Percentiles rank a stretch among this genome's conserved stretches.
phyloP scores from a whole-genome alignment of 2,888 invertebrate species.

The Diaphora mendica region DNA sequence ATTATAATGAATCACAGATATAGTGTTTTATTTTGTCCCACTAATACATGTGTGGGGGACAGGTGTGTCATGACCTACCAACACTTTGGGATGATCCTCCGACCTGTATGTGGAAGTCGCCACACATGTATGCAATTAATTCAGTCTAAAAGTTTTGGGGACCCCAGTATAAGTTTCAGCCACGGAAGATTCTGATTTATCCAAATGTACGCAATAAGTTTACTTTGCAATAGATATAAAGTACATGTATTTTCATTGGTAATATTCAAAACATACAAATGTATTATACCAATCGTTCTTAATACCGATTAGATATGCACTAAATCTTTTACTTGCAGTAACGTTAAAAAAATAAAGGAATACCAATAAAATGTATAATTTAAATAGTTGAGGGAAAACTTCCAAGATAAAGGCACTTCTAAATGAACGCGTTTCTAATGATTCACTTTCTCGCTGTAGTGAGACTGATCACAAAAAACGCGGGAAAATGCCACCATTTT shows the following conservation, averaged over 20 bases:
- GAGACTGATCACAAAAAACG: slow-evolving; percentile 64
- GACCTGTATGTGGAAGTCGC: no score
- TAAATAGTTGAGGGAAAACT: slow-evolving; percentile 41
- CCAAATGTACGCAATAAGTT: neutral
- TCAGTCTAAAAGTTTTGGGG: neutral
- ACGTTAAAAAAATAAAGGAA: neutral
- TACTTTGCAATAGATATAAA: neutral
- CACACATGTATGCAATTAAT: neutral
- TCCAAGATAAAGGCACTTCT: slow-evolving; percentile 51
- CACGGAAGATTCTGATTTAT: neutral
- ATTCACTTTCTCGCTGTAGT: slow-evolving; percentile 70
- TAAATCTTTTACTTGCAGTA: neutral
- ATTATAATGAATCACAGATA: neutral
- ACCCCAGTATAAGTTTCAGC: neutral
- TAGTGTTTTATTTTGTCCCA: neutral
- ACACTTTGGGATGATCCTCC: no score
- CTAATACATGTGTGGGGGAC: neutral
- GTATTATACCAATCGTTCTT: neutral
- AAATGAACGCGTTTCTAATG: slow-evolving; percentile 69
- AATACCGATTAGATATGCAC: neutral
- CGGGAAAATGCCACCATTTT: slow-evolving; percentile 69
- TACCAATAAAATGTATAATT: neutral
- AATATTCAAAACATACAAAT: neutral
- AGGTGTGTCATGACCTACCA: no score
- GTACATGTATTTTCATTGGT: neutral